A percentile compares a stretch with the other conserved stretches of the same genome.
phyloP scores from a whole-genome alignment of 2,888 invertebrate species.

The Tillus elongatus region DNA sequence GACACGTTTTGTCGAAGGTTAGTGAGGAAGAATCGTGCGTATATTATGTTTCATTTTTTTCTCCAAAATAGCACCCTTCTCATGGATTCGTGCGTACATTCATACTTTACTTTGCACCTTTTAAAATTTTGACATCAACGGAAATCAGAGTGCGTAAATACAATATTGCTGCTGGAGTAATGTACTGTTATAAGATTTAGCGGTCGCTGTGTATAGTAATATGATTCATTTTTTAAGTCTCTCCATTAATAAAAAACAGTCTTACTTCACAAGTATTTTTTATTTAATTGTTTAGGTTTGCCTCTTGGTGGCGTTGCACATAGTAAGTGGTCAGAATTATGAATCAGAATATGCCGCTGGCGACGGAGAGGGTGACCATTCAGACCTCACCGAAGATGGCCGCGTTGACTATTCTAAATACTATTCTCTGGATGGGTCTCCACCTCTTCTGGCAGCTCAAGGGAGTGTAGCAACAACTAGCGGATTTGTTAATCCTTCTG shows the following conservation, averaged over 20 bases:
- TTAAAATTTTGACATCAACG: too few species aligned
- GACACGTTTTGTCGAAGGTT: slow-evolving; percentile 36
- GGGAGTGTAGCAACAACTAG: slow-evolving; percentile 12
- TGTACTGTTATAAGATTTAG: too few species aligned
- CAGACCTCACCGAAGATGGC: slow-evolving; percentile 24
- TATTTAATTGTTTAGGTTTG: slow-evolving; percentile 21
- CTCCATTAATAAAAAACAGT: too few species aligned
- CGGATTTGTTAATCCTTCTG: slow-evolving; percentile 43
- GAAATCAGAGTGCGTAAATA: too few species aligned
- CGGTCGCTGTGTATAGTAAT: too few species aligned
- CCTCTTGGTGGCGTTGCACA: slow-evolving; percentile 21
- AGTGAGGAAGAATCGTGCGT: slow-evolving; percentile 24
- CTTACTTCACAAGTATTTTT: background rate
- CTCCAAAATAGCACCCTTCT: too few species aligned
- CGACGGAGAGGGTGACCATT: slow-evolving; percentile 26
- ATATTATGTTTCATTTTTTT: too few species aligned
- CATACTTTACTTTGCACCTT: too few species aligned
- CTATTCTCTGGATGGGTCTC: slow-evolving; percentile 28
- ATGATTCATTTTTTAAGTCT: too few species aligned
- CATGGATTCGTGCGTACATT: too few species aligned
- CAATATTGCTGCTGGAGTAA: too few species aligned
- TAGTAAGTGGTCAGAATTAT: slow-evolving; percentile 27
- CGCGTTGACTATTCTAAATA: slow-evolving; percentile 38
- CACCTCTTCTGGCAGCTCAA: slow-evolving; percentile 18
- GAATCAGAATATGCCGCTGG: slow-evolving; percentile 27